Percentiles rank a stretch among this genome's conserved stretches.
Evolutionary conservation across 2,797 vertebrate genomes (phyloP).

Genomic region (Gymnoscopelus microlampas): DNA sequence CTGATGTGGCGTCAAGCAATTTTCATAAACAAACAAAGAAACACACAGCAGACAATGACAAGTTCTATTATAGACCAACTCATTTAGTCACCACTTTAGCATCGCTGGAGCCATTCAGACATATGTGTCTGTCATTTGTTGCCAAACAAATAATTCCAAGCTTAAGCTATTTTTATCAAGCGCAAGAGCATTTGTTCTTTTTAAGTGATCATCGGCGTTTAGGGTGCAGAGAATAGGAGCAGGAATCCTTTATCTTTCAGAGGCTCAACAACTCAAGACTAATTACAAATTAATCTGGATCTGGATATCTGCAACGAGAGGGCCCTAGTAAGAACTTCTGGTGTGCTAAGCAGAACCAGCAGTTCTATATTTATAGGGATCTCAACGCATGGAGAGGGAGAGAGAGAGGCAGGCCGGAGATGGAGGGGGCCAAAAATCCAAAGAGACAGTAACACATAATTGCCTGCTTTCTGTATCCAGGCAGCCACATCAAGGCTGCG

Average conservation of each 20-base stretch:
- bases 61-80: conserved; percentile 81
- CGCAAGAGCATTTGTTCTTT: conserved; percentile 80
- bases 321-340: conserved; percentile 78
- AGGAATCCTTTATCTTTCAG: conserved; percentile 86
- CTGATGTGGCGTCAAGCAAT: conserved; percentile 63
- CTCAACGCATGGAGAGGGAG: conserved; percentile 72
- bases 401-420: conserved; percentile 53
- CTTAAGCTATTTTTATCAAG: conserved; percentile 86
- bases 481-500: conserved; percentile 78
- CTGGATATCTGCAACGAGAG: conserved; percentile 85
- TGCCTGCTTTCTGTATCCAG: conserved; percentile 80
- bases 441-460: conserved; percentile 80
- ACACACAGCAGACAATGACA: conserved; percentile 78
- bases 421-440: conserved; percentile 71
- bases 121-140: conserved; percentile 83
- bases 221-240: conserved; percentile 79
- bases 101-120: conserved; percentile 79
- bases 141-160: conserved; percentile 83
- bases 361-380: conserved; percentile 83
- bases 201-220: conserved; percentile 84
- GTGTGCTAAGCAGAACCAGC: conserved; percentile 79
- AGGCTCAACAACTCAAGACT: conserved; percentile 88
- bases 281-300: conserved; percentile 90
- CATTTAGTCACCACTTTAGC: conserved; percentile 78
- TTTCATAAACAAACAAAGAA: conserved; percentile 57